Percentiles rank a stretch among this genome's conserved stretches.
These are phyloP conservation scores for Arctocebus calabarensis DNA, from an alignment of 2,797 vertebrate species.

Conservation along the genomic window DNA sequence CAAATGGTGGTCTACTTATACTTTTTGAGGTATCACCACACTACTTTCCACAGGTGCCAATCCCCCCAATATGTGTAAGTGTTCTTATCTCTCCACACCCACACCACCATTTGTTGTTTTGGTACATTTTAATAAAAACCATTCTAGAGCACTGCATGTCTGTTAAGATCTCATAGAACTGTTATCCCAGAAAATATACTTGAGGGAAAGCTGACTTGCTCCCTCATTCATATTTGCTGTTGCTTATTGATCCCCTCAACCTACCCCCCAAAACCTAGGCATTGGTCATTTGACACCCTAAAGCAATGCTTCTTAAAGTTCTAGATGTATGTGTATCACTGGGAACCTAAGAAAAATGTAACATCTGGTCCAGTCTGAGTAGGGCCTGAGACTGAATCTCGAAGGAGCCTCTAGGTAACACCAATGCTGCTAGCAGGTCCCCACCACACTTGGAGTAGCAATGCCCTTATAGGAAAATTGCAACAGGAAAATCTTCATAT, in stretches of 20 bases:
- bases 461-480: neutral
- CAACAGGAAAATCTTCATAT: neutral
- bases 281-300: neutral
- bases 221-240: neutral
- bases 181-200: neutral
- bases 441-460: neutral
- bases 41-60: too few species aligned
- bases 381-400: neutral
- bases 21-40: too few species aligned
- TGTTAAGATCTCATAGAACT: neutral
- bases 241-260: neutral
- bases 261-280: neutral
- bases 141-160: too few species aligned
- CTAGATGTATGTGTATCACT: neutral
- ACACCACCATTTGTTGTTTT: too few species aligned
- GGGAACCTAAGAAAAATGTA: neutral
- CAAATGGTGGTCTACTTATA: too few species aligned
- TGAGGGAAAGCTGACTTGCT: conserved; percentile 4
- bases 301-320: neutral
- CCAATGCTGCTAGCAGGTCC: neutral
- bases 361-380: neutral
- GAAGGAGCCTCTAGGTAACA: neutral
- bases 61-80: too few species aligned
- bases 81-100: too few species aligned
- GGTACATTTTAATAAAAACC: too few species aligned